Percentiles rank a stretch among this genome's conserved stretches.
phyloP scores from a whole-genome alignment of 2,797 vertebrate species.

The Dendrocincla fuliginosa region DNA sequence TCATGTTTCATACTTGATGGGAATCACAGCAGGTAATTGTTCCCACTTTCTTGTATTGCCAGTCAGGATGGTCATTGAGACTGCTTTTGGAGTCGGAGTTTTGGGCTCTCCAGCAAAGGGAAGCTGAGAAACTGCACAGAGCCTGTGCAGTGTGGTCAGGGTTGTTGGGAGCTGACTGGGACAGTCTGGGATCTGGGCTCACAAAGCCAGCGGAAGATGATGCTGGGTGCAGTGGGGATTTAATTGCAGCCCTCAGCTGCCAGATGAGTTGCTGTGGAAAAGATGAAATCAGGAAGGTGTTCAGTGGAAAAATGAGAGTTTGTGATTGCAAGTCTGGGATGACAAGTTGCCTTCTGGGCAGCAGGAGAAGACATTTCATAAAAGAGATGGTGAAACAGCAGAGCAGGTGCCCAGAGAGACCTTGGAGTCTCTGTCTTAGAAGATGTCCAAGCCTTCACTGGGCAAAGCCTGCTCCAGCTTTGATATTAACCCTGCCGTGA shows the following conservation, averaged over 20 bases:
- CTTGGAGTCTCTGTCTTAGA: neutral
- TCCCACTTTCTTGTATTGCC: neutral
- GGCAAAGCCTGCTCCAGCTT: neutral
- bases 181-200: rapidly evolving
- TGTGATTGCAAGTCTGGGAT: neutral
- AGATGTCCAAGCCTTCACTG: neutral
- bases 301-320: neutral
- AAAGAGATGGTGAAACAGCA: neutral
- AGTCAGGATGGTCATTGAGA: neutral
- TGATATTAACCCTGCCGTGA: neutral
- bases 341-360: neutral
- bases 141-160: neutral
- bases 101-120: neutral
- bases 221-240: neutral
- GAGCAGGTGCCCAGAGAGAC: neutral
- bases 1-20: rapidly evolving
- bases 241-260: neutral
- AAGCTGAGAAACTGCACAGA: neutral
- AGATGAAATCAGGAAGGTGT: neutral
- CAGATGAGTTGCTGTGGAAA: neutral
- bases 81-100: neutral
- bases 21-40: neutral
- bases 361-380: neutral
- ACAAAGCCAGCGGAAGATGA: rapidly evolving
- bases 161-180: neutral